These are phyloP conservation scores for Mesodorylaimus sp. DNA, from an alignment of 2,888 invertebrate genomes.

Conservation along the genomic window DNA sequence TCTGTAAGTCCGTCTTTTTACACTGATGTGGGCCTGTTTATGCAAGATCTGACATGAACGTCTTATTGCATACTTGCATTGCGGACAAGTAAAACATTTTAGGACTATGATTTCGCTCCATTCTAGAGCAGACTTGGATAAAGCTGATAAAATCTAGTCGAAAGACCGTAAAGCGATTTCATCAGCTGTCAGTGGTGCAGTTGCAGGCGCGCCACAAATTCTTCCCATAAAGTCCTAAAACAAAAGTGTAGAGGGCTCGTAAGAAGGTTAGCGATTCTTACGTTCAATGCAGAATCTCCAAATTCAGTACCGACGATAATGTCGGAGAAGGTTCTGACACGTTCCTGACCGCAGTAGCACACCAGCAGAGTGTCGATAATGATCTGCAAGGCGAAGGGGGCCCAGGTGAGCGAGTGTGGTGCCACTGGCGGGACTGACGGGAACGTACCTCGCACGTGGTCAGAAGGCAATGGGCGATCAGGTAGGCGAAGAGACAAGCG, in stretches of 20 bases:
- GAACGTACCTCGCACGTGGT: conserved; percentile 67
- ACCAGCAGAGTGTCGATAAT: conserved; percentile 79
- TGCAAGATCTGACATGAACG: too few relatives aligned
- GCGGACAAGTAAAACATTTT: too few relatives aligned
- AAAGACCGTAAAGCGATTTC: too few relatives aligned
- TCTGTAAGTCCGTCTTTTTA: too few relatives aligned
- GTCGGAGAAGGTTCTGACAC: not conserved
- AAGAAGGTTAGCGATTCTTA: not conserved
- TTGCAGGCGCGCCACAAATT: too few relatives aligned
- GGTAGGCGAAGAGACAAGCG: conserved; percentile 59
- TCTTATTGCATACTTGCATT: too few relatives aligned
- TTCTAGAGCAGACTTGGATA: too few relatives aligned
- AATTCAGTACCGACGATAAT: not conserved
- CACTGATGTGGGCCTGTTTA: too few relatives aligned
- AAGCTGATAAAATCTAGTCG: too few relatives aligned
- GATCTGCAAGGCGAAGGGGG: conserved; percentile 45
- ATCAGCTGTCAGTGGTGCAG: too few relatives aligned
- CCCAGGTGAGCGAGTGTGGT: too few relatives aligned
- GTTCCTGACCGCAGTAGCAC: conserved; percentile 67
- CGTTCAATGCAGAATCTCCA: not conserved
- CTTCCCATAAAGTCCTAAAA: not conserved
- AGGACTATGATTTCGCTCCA: too few relatives aligned
- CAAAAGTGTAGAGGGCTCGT: not conserved
- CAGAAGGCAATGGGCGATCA: conserved; percentile 76
- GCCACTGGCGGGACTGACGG: not conserved